Percentiles rank a stretch among this genome's conserved stretches.
Conservation (phyloP, 2,888 invertebrate species). For the Barypeithes pellucidus region DNA sequence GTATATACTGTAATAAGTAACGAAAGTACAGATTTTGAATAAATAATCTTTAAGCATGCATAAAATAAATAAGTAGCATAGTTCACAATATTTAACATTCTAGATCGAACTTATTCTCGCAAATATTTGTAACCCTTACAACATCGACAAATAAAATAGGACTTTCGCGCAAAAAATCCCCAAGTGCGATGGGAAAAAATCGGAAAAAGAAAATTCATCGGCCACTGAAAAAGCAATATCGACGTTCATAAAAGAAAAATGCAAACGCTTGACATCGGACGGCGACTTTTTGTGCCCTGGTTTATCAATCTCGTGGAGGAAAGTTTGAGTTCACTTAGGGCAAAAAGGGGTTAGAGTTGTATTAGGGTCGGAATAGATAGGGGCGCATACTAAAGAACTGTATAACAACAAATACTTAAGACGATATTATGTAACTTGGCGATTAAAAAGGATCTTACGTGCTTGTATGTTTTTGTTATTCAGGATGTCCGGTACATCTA, state of each 20-base stretch:
- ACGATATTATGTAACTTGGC: too few species aligned
- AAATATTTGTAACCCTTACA: neutral
- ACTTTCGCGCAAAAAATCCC: conserved; percentile 3
- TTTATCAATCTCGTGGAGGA: conserved; percentile 14
- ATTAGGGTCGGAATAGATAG: neutral
- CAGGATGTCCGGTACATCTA: too few species aligned
- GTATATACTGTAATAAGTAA: too few species aligned
- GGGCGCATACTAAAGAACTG: too few species aligned
- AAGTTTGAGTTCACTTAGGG: conserved; percentile 18
- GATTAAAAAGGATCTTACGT: too few species aligned
- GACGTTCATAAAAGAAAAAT: conserved; percentile 27
- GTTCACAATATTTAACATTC: neutral
- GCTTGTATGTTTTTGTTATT: too few species aligned
- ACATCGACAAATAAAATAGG: neutral
- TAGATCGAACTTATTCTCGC: neutral
- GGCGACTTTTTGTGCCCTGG: conserved; percentile 16
- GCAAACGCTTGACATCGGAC: conserved; percentile 32
- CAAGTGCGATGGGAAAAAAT: conserved; percentile 10
- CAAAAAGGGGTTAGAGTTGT: conserved; percentile 26
- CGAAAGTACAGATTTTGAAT: too few species aligned
- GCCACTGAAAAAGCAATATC: conserved; percentile 32
- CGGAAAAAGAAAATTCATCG: conserved; percentile 14
- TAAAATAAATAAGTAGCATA: too few species aligned
- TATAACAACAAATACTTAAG: too few species aligned
- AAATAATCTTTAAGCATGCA: too few species aligned